These are phyloP conservation scores for Calameuta idolon DNA, from an alignment of 2,888 invertebrate species.

Conservation along the genomic window DNA sequence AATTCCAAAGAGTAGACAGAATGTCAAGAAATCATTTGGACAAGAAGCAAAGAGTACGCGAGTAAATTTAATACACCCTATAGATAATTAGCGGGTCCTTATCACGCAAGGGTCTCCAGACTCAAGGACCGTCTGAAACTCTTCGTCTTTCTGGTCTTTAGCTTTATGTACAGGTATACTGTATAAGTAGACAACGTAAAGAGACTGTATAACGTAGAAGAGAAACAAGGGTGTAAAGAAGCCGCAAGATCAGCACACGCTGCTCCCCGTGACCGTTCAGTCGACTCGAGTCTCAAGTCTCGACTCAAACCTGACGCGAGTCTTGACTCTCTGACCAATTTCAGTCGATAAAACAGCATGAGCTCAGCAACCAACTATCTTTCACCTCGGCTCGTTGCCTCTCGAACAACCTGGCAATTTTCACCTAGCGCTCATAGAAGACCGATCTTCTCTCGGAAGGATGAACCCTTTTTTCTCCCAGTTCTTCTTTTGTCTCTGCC, in stretches of 20 bases:
- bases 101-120: not conserved
- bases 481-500: not conserved
- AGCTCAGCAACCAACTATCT: constrained; percentile 1
- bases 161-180: too few relatives aligned
- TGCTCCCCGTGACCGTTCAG: not conserved
- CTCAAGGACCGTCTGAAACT: not conserved
- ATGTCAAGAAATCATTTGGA: not conserved
- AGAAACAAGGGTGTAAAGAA: not conserved
- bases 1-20: not conserved
- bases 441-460: constrained; percentile 12
- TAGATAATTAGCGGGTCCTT: too few relatives aligned
- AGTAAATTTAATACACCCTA: too few relatives aligned
- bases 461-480: not conserved
- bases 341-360: constrained; percentile 56
- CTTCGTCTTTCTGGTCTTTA: not conserved
- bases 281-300: not conserved
- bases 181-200: not conserved
- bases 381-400: constrained; percentile 21
- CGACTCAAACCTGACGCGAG: not conserved
- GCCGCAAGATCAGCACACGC: not conserved
- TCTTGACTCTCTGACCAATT: constrained; percentile 55
- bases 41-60: not conserved
- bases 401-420: constrained; percentile 48
- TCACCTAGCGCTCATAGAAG: constrained; percentile 46
- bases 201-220: not conserved